Conservation (phyloP, 1,140 invertebrate genomes). For the Globodera rostochiensis region DNA sequence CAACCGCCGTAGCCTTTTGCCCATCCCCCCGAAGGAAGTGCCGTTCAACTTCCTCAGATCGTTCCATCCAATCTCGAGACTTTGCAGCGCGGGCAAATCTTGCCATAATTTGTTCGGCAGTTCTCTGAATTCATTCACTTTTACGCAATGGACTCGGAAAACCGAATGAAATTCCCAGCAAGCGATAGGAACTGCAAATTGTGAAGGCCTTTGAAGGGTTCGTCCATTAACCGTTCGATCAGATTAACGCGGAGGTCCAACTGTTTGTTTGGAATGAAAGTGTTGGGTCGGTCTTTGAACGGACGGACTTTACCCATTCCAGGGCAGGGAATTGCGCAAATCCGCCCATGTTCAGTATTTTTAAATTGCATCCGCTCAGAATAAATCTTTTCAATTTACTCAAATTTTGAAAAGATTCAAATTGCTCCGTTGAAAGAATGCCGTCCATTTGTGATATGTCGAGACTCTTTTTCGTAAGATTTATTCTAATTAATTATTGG, state of each 20-base stretch:
- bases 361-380: conserved; percentile 43
- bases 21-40: conserved; percentile 32
- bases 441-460: conserved; percentile 51
- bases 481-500: conserved; percentile 20
- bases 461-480: conserved; percentile 21
- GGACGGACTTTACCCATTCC: conserved; percentile 28
- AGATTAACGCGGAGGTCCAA: conserved; percentile 48
- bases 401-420: conserved; percentile 28
- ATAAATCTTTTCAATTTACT: conserved; percentile 36
- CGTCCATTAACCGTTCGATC: conserved; percentile 37
- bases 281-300: not conserved
- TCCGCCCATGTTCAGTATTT: conserved; percentile 29
- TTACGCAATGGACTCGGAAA: conserved; percentile 5
- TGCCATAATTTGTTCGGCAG: conserved; percentile 34
- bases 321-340: conserved; percentile 30
- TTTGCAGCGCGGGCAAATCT: conserved; percentile 32
- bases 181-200: conserved; percentile 39
- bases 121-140: conserved; percentile 16
- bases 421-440: conserved; percentile 29
- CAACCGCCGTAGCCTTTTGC: conserved; percentile 21
- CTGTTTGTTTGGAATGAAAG: conserved; percentile 22
- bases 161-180: conserved; percentile 47
- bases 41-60: conserved; percentile 34
- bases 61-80: conserved; percentile 49
- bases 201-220: conserved; percentile 30